These are phyloP conservation scores for Caenorhabditis tropicalis DNA, from an alignment of 1,140 invertebrate species.

Conservation along the genomic window DNA sequence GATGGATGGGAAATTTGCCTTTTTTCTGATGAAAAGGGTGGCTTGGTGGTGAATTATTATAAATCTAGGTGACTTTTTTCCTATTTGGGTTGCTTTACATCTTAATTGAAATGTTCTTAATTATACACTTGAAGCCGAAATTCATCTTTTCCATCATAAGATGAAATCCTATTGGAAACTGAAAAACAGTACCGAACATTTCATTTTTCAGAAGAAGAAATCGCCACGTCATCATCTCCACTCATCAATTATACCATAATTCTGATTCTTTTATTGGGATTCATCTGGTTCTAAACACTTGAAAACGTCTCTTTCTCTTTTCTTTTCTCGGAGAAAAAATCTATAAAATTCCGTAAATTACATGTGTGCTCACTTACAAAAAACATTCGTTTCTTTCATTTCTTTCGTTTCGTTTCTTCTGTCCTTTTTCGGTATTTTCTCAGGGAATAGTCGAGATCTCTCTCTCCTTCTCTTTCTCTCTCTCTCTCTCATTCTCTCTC, in stretches of 20 bases:
- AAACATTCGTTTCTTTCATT: neutral
- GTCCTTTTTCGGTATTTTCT: neutral
- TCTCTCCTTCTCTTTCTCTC: neutral
- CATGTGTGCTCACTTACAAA: slow-evolving; percentile 29
- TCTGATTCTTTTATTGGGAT: neutral
- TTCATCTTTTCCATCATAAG: too few species aligned
- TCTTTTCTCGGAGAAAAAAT: too few species aligned
- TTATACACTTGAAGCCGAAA: too few species aligned
- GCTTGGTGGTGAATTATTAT: too few species aligned
- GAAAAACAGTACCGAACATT: neutral
- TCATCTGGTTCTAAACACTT: neutral
- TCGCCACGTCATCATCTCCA: slow-evolving; percentile 13
- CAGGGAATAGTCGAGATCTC: slow-evolving; percentile 21
- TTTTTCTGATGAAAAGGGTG: too few species aligned
- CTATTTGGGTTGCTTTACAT: too few species aligned
- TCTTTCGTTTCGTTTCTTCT: neutral
- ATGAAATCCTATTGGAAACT: too few species aligned
- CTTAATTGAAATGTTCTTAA: too few species aligned
- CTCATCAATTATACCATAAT: neutral
- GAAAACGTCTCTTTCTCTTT: neutral
- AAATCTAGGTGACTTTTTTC: too few species aligned
- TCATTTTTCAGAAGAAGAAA: slow-evolving; percentile 12
- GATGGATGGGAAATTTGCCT: too few species aligned
- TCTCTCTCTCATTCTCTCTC: neutral
- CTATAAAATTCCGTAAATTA: neutral